A percentile compares a stretch with the other conserved stretches of the same genome.
Evolutionary conservation across 1,140 invertebrate species (phyloP).

Genomic region (Platorchestia sp.): DNA sequence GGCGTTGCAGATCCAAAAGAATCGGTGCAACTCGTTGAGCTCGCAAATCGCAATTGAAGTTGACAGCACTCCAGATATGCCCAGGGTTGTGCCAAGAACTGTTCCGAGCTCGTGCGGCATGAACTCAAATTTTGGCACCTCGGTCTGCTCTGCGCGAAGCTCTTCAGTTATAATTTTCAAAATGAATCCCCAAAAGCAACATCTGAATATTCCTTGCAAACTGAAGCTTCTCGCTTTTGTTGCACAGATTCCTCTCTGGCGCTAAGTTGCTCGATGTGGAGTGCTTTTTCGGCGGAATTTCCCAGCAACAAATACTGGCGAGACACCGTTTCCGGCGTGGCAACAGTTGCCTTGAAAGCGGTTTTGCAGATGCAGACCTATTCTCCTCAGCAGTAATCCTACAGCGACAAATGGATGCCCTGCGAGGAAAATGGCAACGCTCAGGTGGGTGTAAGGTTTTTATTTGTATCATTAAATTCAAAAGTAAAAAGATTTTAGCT

Average conservation of each 20-base stretch:
- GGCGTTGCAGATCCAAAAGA: neutral
- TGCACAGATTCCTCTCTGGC: too few species aligned
- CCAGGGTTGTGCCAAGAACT: neutral
- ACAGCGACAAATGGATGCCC: neutral
- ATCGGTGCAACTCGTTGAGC: neutral
- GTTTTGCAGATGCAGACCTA: neutral
- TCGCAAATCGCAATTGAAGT: conserved; percentile 7
- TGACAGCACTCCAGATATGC: neutral
- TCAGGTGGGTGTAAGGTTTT: neutral
- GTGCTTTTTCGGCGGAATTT: neutral
- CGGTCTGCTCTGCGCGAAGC: neutral
- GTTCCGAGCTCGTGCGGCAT: neutral
- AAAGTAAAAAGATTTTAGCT: neutral
- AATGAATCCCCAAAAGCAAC: neutral
- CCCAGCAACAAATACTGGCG: neutral
- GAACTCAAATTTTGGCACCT: neutral
- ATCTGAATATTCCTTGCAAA: neutral
- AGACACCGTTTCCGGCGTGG: neutral
- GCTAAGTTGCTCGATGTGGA: neutral
- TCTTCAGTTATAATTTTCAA: neutral
- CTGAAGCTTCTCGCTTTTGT: too few species aligned
- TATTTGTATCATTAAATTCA: neutral
- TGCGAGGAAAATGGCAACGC: neutral
- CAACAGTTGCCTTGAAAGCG: neutral
- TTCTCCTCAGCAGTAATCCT: neutral